Evolutionary conservation across 2,113 vertebrate genomes (phyloP).

Genomic region (Rattus norvegicus): GRCr8 NC_086039.1:27129501-27130000

Average conservation of each 20-base stretch:
- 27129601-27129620: neutral
- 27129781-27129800: neutral
- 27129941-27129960: neutral
- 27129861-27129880: neutral
- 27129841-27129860: neutral
- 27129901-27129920: neutral
- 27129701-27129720: neutral
- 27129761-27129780: neutral
- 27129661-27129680: neutral
- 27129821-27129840: neutral
- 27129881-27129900: neutral
- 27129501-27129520: neutral
- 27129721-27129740: neutral
- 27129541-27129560: neutral
- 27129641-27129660: neutral
- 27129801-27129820: neutral
- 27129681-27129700: neutral
- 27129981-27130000: neutral
- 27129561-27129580: neutral
- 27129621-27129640: neutral
- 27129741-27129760: neutral
- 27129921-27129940: constrained; percentile 14
- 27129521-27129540: neutral
- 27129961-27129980: neutral
- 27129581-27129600: neutral